These are phyloP conservation scores for Cephus pygmeus DNA, from an alignment of 2,888 invertebrate species.

Conservation along the genomic window DNA sequence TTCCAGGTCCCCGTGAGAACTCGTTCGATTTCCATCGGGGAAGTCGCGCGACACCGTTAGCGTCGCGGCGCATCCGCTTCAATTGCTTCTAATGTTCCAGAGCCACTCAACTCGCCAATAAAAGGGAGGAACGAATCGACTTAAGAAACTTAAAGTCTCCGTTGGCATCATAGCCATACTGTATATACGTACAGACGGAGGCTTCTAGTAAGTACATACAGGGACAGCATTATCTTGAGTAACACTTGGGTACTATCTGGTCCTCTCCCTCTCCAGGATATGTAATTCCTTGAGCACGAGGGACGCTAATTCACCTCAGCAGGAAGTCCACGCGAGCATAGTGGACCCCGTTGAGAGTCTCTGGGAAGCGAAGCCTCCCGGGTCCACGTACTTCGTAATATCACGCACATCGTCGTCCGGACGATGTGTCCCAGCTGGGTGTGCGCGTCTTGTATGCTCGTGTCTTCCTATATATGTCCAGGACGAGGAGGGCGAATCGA, in stretches of 20 bases:
- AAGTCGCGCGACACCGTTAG: not conserved
- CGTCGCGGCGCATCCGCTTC: not conserved
- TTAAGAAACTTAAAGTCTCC: not conserved
- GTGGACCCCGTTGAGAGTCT: not conserved
- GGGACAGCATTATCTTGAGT: not conserved
- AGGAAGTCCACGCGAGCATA: not conserved
- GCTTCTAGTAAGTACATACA: not conserved
- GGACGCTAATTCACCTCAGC: not conserved
- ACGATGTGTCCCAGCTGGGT: slow-evolving; percentile 18
- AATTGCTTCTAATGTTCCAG: not conserved
- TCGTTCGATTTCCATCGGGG: not conserved
- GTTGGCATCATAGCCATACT: not conserved
- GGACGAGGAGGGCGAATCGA: slow-evolving; percentile 13
- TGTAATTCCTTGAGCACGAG: not conserved
- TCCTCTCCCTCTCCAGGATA: not conserved
- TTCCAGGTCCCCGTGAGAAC: not conserved
- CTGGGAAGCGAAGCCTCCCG: not conserved
- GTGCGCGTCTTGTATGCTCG: not conserved
- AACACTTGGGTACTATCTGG: not conserved
- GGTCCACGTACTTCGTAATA: slow-evolving; percentile 45
- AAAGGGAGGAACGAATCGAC: not conserved
- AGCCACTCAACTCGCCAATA: not conserved
- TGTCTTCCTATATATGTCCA: not conserved
- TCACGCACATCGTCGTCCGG: slow-evolving; percentile 51
- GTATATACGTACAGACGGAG: not conserved